Evolutionary conservation across 2,797 vertebrate genomes (phyloP).

Genomic region (Taeniopygia guttata): DNA sequence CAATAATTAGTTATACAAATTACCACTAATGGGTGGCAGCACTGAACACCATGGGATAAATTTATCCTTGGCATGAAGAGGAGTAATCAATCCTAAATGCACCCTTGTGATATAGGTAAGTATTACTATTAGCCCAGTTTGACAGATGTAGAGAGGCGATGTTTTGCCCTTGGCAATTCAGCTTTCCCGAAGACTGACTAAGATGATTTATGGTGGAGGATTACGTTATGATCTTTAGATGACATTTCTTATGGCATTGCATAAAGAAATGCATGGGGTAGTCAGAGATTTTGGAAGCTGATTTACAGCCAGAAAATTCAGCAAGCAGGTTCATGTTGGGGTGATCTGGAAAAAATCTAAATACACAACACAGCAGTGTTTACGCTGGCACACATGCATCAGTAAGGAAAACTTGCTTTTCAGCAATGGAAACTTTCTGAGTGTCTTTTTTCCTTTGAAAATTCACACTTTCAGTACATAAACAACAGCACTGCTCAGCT

Average conservation of each 20-base stretch:
- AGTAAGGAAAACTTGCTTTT: neutral
- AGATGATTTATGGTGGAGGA: neutral
- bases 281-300: neutral
- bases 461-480: neutral
- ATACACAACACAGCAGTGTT: neutral
- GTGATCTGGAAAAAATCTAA: neutral
- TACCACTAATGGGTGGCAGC: conserved; percentile 33
- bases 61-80: conserved; percentile 1
- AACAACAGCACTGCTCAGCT: neutral
- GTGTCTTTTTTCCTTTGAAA: neutral
- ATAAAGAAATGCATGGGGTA: neutral
- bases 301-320: neutral
- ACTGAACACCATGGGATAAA: neutral
- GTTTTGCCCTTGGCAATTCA: conserved; percentile 6
- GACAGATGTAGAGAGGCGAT: neutral
- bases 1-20: conserved; percentile 36
- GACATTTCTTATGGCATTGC: neutral
- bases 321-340: neutral
- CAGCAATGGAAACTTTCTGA: neutral
- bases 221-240: neutral
- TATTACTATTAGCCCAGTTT: neutral
- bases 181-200: conserved; percentile 2
- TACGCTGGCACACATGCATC: neutral
- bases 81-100: conserved; percentile 31
- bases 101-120: conserved; percentile 22